Evolutionary conservation across 2,888 invertebrate species (phyloP).

Genomic region (Dryadula phaetusa): DNA sequence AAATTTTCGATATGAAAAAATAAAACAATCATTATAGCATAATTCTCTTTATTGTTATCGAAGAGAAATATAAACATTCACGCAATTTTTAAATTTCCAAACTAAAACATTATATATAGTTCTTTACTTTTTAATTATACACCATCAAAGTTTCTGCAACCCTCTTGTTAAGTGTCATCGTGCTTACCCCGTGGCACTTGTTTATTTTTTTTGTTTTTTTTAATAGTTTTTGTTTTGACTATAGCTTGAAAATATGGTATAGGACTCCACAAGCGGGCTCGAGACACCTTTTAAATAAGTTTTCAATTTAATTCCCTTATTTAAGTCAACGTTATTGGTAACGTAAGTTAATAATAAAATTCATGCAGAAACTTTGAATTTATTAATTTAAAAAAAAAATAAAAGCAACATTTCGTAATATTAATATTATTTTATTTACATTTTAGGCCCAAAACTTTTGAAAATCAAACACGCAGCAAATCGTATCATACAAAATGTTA

Average conservation of each 20-base stretch:
- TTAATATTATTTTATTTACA: constrained; percentile 42
- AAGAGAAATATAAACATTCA: constrained; percentile 62
- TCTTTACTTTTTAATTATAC: constrained; percentile 15
- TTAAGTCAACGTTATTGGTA: too few relatives aligned
- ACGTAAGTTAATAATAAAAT: too few relatives aligned
- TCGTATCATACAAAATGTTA: constrained; percentile 20
- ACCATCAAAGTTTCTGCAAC: constrained; percentile 3
- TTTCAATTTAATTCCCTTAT: too few relatives aligned
- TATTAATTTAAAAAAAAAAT: not conserved
- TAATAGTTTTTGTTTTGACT: too few relatives aligned
- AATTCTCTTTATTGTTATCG: constrained; percentile 63
- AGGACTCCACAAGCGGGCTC: too few relatives aligned
- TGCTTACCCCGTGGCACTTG: too few relatives aligned
- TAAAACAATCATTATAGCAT: constrained; percentile 34
- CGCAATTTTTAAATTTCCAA: constrained; percentile 48
- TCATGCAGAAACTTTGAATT: not conserved
- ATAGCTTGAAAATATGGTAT: too few relatives aligned
- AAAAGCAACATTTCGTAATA: not conserved
- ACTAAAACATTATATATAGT: constrained; percentile 30
- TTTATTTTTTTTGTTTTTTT: too few relatives aligned
- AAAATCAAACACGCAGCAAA: constrained; percentile 11
- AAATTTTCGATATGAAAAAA: constrained; percentile 2
- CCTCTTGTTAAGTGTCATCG: too few relatives aligned
- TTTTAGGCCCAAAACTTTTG: constrained; percentile 35
- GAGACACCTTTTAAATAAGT: too few relatives aligned